Percentiles rank a stretch among this genome's conserved stretches.
phyloP scores from a whole-genome alignment of 2,113 vertebrate species.

The Oryzias celebensis region DNA sequence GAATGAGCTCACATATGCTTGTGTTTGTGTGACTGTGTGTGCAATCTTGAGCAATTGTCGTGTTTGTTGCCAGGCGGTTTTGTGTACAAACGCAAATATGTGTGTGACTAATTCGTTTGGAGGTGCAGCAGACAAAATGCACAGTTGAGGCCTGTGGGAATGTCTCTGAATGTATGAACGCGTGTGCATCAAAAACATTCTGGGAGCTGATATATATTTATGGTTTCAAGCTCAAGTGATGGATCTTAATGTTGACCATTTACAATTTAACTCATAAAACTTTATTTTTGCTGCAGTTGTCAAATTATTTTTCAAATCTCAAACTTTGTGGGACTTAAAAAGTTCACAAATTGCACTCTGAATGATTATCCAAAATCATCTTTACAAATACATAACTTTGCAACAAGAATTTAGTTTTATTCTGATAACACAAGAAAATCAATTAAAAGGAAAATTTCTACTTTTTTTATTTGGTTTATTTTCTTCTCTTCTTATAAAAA shows the following conservation, averaged over 20 bases:
- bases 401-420: too few relatives aligned
- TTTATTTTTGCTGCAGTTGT: not conserved
- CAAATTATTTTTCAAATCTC: not conserved
- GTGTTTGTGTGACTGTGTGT: constrained; percentile 21
- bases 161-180: constrained; percentile 25
- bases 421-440: too few relatives aligned
- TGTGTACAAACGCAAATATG: constrained; percentile 70
- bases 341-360: too few relatives aligned
- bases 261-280: not conserved
- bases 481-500: too few relatives aligned
- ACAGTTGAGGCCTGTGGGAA: constrained; percentile 21
- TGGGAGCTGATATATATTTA: too few relatives aligned
- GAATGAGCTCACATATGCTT: not conserved
- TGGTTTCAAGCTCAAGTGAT: not conserved
- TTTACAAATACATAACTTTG: too few relatives aligned
- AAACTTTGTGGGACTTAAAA: too few relatives aligned
- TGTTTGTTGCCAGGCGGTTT: constrained; percentile 68
- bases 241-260: not conserved
- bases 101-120: constrained; percentile 75
- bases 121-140: constrained; percentile 48
- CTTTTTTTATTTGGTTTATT: too few relatives aligned
- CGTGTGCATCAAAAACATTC: constrained; percentile 2
- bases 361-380: too few relatives aligned
- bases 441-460: too few relatives aligned
- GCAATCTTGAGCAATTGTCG: constrained; percentile 21